phyloP scores from a whole-genome alignment of 2,888 invertebrate species.

The Iphiclides podalirius region DNA sequence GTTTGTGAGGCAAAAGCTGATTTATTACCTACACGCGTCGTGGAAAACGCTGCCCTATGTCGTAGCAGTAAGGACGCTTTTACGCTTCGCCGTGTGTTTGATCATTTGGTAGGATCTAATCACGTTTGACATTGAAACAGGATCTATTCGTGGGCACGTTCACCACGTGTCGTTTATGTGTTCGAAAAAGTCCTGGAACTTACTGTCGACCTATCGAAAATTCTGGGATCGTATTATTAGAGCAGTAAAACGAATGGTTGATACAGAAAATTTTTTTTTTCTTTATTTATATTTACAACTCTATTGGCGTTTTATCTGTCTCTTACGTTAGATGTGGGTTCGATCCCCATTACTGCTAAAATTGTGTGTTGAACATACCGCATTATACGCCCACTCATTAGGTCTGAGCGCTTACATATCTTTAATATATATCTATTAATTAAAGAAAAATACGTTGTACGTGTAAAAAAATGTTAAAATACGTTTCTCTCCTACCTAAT shows the following conservation, averaged over 20 bases:
- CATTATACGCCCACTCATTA: too few species aligned
- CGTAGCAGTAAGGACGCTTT: background rate
- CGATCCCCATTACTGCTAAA: too few species aligned
- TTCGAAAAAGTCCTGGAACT: slow-evolving; percentile 2
- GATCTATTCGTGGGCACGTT: slow-evolving; percentile 19
- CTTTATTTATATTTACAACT: background rate
- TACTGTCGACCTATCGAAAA: background rate
- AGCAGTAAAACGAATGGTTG: background rate
- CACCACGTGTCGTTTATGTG: slow-evolving; percentile 16
- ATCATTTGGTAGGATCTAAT: slow-evolving; percentile 9
- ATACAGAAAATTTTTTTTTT: background rate
- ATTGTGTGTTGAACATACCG: too few species aligned
- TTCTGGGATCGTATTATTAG: background rate
- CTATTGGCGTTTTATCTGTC: too few species aligned
- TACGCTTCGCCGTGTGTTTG: background rate
- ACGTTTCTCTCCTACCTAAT: too few species aligned
- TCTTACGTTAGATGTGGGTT: too few species aligned
- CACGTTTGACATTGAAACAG: slow-evolving; percentile 22
- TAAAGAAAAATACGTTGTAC: too few species aligned
- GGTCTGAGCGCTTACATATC: too few species aligned
- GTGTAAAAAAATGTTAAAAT: too few species aligned
- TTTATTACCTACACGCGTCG: background rate
- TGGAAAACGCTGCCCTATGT: background rate
- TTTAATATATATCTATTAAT: too few species aligned
- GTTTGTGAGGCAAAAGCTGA: slow-evolving; percentile 15